phyloP scores from a whole-genome alignment of 2,797 vertebrate genomes.

The Gymnothorax reevesii region DNA sequence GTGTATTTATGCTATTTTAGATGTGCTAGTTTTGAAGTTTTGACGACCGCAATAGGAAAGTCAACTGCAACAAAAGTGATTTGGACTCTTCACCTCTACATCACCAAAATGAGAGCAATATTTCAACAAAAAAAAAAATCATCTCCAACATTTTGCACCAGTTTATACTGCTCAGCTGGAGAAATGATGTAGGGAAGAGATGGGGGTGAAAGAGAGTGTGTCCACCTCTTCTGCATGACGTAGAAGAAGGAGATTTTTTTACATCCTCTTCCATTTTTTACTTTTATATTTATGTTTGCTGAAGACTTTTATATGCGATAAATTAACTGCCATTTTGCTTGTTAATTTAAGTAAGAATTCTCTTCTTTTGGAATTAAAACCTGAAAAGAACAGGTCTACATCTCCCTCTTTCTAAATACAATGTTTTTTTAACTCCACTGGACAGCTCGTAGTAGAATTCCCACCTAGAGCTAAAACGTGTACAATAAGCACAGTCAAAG shows the following conservation, averaged over 20 bases:
- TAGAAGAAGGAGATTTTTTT: not conserved
- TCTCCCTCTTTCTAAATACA: not conserved
- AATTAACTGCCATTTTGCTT: conserved; percentile 18
- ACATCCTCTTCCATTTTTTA: not conserved
- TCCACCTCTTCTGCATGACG: not conserved
- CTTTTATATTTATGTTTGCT: not conserved
- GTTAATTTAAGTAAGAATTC: conserved; percentile 5
- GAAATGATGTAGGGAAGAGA: not conserved
- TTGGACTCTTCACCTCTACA: conserved; percentile 3
- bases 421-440: not conserved
- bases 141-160: not conserved
- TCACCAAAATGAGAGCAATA: conserved; percentile 4
- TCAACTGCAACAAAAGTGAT: conserved; percentile 5
- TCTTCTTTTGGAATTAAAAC: not conserved
- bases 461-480: not conserved
- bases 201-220: not conserved
- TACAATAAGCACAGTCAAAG: conserved; percentile 2
- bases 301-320: not conserved
- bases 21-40: not conserved
- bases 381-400: not conserved
- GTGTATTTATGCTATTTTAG: conserved; percentile 2
- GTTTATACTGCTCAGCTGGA: not conserved
- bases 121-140: conserved; percentile 5
- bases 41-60: conserved; percentile 15
- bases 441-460: not conserved